Percentiles rank a stretch among this genome's conserved stretches.
Evolutionary conservation across 1,140 invertebrate species (phyloP).

Genomic region (Zaprionus ornatus): DNA sequence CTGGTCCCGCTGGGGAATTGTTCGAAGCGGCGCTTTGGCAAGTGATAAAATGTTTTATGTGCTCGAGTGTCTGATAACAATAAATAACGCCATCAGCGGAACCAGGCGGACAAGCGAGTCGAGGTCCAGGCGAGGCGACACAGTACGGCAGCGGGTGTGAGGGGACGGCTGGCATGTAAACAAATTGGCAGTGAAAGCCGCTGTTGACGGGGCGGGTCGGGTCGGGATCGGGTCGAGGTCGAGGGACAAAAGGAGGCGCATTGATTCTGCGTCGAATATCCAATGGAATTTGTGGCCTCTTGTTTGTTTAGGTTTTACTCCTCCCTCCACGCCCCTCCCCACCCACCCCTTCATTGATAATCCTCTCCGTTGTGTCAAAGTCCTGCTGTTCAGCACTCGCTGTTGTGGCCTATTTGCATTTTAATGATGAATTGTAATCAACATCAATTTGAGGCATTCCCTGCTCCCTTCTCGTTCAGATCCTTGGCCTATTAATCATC

Average conservation of each 20-base stretch:
- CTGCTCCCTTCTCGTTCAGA: neutral
- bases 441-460: slow-evolving; percentile 57
- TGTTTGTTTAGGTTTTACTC: slow-evolving; percentile 70
- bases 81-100: slow-evolving; percentile 79
- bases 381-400: neutral
- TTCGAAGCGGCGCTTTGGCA: slow-evolving; percentile 42
- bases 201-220: slow-evolving; percentile 37
- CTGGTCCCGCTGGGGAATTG: slow-evolving; percentile 35
- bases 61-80: slow-evolving; percentile 80
- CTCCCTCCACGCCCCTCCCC: neutral
- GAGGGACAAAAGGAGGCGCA: slow-evolving; percentile 14
- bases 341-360: neutral
- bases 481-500: slow-evolving; percentile 44
- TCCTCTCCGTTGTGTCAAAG: neutral
- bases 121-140: neutral
- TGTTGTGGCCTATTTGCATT: slow-evolving; percentile 49
- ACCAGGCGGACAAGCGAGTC: slow-evolving; percentile 21
- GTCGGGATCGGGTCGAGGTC: too few species aligned
- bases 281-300: slow-evolving; percentile 52
- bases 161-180: slow-evolving; percentile 57
- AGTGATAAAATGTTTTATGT: slow-evolving; percentile 83
- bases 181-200: slow-evolving; percentile 75
- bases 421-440: slow-evolving; percentile 79
- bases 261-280: slow-evolving; percentile 37
- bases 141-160: neutral